Base-by-base conservation (phyloP, 2,888 invertebrate genomes). In the Ennomos fuscantarius region DNA sequence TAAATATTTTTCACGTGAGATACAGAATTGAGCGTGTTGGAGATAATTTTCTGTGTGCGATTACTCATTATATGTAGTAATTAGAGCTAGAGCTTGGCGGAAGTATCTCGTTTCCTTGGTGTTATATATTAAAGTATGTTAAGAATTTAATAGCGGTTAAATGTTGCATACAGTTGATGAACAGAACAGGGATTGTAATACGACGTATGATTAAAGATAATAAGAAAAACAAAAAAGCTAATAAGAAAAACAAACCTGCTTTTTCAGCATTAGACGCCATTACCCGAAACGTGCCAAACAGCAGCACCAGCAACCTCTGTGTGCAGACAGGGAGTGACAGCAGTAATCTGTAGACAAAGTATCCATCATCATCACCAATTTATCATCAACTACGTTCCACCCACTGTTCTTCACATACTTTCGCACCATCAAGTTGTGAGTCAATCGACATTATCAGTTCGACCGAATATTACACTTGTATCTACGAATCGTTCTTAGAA, bases 221-320 rank as follows among this genome's bases (percentile, higher is more conserved):
- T 15, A 15, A 15, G 1, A 2, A 15, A 24, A 24, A 3, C 3
- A 24, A 6, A n/a, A n/a, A n/a, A n/a, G n/a, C n/a, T 24, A 33
- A 15, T 39, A 10, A 11, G 9, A 1, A 15, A 2, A 11, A 47
- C 40, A 15, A 41, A 91, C 92, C 91, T 74, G 97, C 97, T 85
- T 96, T 95, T 70, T 97, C 97, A 74, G 97, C 97, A 85, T 97
- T 97, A 70, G 97, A 97, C 15, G 98, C 97, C 86, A 98, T 98
- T 70, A 98, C 97, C 73, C 98, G 95, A 93, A 98, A 99, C 77
- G 99, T 99, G 70, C 99, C 99, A 89, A 99, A 99, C 62, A 99
- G 94, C 70, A 99, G 94, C 73, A 99, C 98, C 79, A 99, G 91
- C 70, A 99, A 93, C 82, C 97, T 96, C 93, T 99, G 99, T 67